Evolutionary conservation across 2,888 invertebrate species (phyloP), one percentile per base, ranked within the genome.

Genomic region (Tachina lurida): DNA sequence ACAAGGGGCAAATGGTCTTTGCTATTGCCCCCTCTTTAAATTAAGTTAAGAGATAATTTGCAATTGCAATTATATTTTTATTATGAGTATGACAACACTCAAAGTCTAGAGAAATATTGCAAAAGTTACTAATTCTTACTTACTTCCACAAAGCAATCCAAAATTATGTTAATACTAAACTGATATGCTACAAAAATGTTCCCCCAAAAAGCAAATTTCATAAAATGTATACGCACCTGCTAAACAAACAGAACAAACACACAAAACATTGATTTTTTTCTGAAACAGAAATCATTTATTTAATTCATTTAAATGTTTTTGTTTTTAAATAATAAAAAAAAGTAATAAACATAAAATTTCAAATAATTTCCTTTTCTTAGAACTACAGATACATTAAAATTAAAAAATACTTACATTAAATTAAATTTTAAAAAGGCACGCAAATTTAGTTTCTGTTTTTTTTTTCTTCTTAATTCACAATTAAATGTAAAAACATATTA

Each of bases 401-500:
- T 31, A 31, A 74, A 43, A 43, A 60, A 60, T 68, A 75, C 67
- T 74, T 75, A 67, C 60, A 81, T 43, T 67, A 22, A 62, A 47
- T 49, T 74, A 39, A 73, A 39, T 56, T 45, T 17, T 13, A 43
- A 65, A 56, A 15, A 67, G 52, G 10, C 8, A 39, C 10, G 22
- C 9, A n/a, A 41, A 12, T 17, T 31, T 19, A 2, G 2, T 22
- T 31, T 31, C 17, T 10, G 10, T 47, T 17, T 19, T n/a, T 31
- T 67, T 17, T 10, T 56, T 22, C 52, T 41, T 60, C 49, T 62
- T 54, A 47, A 52, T 75, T 52, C 10, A 60, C 31, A 60, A 63
- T 63, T 31, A 49, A 63, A 75, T 54, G 22, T 41, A 63, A 80
- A 47, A 73, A 74, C 60, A 81, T 68, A 81, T 60, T 74, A 52